These are phyloP conservation scores for Aythya baeri DNA, from an alignment of 2,113 vertebrate species.

Conservation along the genomic window DNA sequence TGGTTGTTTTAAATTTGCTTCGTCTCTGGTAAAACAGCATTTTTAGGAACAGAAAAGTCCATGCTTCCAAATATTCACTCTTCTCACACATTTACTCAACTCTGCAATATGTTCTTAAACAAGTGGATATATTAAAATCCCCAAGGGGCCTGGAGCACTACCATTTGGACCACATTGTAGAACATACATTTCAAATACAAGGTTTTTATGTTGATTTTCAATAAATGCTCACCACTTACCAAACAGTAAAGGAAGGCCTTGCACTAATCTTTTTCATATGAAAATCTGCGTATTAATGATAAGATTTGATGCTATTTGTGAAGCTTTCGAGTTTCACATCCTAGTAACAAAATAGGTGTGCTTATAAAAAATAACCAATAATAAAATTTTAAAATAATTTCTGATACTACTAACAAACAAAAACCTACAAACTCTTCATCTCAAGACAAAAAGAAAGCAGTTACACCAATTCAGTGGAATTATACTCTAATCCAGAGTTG, in stretches of 20 bases:
- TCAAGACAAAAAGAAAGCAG: background rate
- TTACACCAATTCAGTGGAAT: background rate
- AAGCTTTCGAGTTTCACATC: background rate
- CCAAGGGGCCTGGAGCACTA: background rate
- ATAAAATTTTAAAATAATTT: background rate
- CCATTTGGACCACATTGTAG: background rate
- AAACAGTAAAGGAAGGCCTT: background rate
- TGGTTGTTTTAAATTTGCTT: background rate
- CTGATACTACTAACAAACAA: background rate
- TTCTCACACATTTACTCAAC: background rate
- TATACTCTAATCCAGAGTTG: background rate
- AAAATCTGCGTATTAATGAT: background rate
- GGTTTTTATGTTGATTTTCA: background rate
- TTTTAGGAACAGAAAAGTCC: background rate
- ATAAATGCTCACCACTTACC: background rate
- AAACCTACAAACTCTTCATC: background rate
- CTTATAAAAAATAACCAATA: background rate
- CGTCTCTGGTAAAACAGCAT: background rate
- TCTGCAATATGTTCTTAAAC: background rate
- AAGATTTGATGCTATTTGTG: background rate
- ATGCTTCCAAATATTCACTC: background rate
- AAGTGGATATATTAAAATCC: background rate
- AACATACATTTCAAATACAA: background rate
- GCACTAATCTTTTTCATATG: background rate
- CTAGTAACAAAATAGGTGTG: accelerated